phyloP scores from a whole-genome alignment of 2,888 invertebrate species.

The Trissoscelio sp. region DNA sequence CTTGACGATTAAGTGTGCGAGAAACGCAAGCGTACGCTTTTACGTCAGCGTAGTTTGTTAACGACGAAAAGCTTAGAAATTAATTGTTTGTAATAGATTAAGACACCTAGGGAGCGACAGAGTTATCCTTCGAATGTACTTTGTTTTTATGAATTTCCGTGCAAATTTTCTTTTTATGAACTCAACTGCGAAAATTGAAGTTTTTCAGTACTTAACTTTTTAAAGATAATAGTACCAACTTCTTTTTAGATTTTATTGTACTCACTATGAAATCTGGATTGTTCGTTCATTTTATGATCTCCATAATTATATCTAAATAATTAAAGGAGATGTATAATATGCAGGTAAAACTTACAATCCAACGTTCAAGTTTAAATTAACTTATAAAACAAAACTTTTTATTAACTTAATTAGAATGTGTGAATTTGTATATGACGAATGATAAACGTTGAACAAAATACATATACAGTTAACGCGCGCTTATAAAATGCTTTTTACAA shows the following conservation, averaged over 20 bases:
- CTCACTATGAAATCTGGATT: not conserved
- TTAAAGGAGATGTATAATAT: conserved; percentile 1
- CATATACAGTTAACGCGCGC: conserved; percentile 25
- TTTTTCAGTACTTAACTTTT: too few species aligned
- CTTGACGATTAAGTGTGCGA: conserved; percentile 21
- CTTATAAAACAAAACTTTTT: not conserved
- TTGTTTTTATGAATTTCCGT: not conserved
- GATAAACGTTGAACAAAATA: conserved; percentile 22
- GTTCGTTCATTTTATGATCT: not conserved
- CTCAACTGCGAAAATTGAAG: too few species aligned
- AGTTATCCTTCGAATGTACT: not conserved
- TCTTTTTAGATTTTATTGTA: not conserved
- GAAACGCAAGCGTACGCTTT: not conserved
- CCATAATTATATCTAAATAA: too few species aligned
- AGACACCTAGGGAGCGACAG: not conserved
- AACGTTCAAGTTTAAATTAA: not conserved
- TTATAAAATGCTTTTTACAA: conserved; percentile 55
- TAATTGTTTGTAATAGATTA: conserved; percentile 22
- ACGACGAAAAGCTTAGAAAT: conserved; percentile 9
- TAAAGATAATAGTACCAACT: not conserved
- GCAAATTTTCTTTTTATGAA: too few species aligned
- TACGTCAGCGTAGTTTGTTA: not conserved
- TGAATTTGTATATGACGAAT: conserved; percentile 46
- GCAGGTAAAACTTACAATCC: not conserved
- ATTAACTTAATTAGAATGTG: not conserved